These are phyloP conservation scores for Betta splendens DNA, from an alignment of 2,797 vertebrate genomes.

Conservation along the genomic window DNA sequence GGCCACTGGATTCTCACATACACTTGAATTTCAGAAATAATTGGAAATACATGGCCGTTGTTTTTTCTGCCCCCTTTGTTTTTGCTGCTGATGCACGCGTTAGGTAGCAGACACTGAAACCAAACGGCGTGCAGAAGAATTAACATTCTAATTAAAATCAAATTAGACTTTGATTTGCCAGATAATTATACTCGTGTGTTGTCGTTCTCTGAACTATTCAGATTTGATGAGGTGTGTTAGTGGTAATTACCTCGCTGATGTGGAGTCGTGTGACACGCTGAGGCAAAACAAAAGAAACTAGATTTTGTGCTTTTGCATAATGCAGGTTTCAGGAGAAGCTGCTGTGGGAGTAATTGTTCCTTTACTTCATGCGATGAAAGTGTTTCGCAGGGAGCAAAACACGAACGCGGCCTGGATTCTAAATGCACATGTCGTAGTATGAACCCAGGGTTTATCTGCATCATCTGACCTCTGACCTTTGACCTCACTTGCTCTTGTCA, in stretches of 20 bases:
- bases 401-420: background rate
- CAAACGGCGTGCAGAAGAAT: slow-evolving; percentile 71
- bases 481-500: no score
- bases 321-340: slow-evolving; percentile 11
- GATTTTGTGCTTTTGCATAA: slow-evolving; percentile 25
- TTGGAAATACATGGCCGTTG: slow-evolving; percentile 47
- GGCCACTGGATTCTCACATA: slow-evolving; percentile 53
- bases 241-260: slow-evolving; percentile 65
- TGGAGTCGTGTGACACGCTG: slow-evolving; percentile 58
- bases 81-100: slow-evolving; percentile 40
- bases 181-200: slow-evolving; percentile 75
- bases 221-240: slow-evolving; percentile 78
- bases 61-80: slow-evolving; percentile 39
- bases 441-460: background rate
- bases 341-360: slow-evolving; percentile 23
- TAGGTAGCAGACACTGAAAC: slow-evolving; percentile 65
- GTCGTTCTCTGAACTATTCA: slow-evolving; percentile 70
- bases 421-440: background rate
- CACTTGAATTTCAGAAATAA: slow-evolving; percentile 53
- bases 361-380: slow-evolving; percentile 16
- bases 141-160: slow-evolving; percentile 81
- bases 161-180: slow-evolving; percentile 78
- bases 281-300: slow-evolving; percentile 51
- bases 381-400: slow-evolving; percentile 1
- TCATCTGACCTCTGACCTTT: no score